Evolutionary conservation across 2,113 vertebrate genomes (phyloP).

Genomic region (Tauraco erythrolophus): DNA sequence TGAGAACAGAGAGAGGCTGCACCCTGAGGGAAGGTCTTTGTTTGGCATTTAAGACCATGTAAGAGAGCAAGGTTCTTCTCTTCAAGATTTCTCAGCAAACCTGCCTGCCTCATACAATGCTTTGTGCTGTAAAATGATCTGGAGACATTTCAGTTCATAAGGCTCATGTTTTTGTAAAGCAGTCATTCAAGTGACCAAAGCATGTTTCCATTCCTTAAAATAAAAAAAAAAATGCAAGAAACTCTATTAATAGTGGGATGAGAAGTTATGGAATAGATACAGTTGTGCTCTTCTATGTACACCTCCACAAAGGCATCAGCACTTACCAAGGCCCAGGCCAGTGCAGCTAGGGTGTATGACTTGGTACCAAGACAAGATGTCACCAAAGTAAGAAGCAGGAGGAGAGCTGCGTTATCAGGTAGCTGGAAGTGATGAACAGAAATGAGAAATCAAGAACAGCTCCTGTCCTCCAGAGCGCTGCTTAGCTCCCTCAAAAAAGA

Average conservation of each 20-base stretch:
- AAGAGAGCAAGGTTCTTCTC: not conserved
- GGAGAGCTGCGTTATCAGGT: not conserved
- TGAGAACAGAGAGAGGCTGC: not conserved
- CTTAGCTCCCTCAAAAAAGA: not conserved
- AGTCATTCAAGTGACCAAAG: not conserved
- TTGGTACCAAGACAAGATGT: not conserved
- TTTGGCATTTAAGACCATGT: not conserved
- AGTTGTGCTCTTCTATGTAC: not conserved
- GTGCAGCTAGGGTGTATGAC: not conserved
- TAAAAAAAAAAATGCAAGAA: not conserved
- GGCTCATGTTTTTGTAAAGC: not conserved
- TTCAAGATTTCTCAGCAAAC: not conserved
- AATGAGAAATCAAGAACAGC: not conserved
- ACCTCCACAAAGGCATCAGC: not conserved
- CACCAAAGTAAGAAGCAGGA: not conserved
- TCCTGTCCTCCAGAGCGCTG: not conserved
- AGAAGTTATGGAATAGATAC: not conserved
- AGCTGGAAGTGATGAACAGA: not conserved
- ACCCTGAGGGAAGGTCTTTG: not conserved
- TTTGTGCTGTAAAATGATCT: not conserved
- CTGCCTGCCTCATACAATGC: not conserved
- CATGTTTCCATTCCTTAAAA: not conserved
- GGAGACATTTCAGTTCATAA: not conserved
- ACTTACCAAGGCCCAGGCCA: not conserved
- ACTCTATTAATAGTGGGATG: not conserved